phyloP scores from a whole-genome alignment of 2,888 invertebrate genomes.

The Tenthredo notha region DNA sequence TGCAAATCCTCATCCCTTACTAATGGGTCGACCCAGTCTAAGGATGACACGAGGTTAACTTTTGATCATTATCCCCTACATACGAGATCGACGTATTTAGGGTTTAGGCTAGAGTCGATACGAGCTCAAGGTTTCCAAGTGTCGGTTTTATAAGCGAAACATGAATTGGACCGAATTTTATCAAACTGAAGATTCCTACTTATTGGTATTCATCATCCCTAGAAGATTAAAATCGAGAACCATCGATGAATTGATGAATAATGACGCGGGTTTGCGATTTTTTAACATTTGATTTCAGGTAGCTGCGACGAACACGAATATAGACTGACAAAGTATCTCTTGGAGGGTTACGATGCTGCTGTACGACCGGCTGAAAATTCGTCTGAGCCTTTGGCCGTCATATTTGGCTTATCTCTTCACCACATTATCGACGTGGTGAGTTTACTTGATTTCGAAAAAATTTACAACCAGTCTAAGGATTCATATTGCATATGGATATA shows the following conservation, averaged over 20 bases:
- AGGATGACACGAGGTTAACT: constrained; percentile 33
- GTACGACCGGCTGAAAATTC: constrained; percentile 90
- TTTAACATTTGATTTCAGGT: constrained; percentile 4
- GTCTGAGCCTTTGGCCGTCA: constrained; percentile 87
- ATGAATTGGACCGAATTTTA: not conserved
- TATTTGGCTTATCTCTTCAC: constrained; percentile 90
- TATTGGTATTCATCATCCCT: not conserved
- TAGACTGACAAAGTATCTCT: constrained; percentile 85
- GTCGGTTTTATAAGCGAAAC: not conserved
- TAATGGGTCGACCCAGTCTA: constrained; percentile 27
- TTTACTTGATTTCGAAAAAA: constrained; percentile 60
- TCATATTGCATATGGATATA: not conserved
- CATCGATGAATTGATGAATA: not conserved
- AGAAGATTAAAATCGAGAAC: not conserved
- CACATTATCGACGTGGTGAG: constrained; percentile 93
- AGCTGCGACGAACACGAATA: constrained; percentile 86
- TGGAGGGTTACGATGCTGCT: constrained; percentile 89
- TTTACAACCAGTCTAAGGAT: not conserved
- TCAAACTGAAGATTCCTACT: not conserved
- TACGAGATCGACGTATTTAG: not conserved
- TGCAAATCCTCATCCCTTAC: constrained; percentile 22
- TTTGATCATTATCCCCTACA: constrained; percentile 14
- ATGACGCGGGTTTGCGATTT: not conserved
- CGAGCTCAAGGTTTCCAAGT: not conserved
- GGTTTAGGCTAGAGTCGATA: not conserved